Evolutionary conservation across 1,140 invertebrate genomes (phyloP), one percentile per base, ranked within the genome.

Genomic region (Chironomus tepperi): DNA sequence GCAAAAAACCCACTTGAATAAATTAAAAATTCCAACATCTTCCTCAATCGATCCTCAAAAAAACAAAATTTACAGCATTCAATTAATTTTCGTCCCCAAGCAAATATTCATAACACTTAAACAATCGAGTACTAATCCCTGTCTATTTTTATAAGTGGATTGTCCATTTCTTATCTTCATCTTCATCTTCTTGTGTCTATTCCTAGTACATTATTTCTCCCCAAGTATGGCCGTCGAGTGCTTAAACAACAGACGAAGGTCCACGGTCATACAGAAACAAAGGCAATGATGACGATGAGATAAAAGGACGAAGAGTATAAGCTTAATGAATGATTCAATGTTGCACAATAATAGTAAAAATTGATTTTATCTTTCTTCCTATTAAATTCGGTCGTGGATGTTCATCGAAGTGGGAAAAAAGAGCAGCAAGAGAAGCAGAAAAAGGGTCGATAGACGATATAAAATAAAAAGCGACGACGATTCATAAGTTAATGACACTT

Each of bases 341-440:
- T 70, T 70, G 65, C 65, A 70, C 65, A 70, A 12, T 21, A 21
- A 70, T 70, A 70, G 65, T 70, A 19, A 70, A 70, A 70, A 70
- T 70, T 70, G 65, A 70, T 70, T 70, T 21, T 70, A 21, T 21
- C 65, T 70, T 70, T 9, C 19, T 70, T 19, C 12, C n/a, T 57
- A n/a, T 5, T 57, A n/a, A 15, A n/a, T n/a, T 57, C 47, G n/a
- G n/a, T 15, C 12, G 47, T 57, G 12, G 12, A n/a, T 57, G 47
- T n/a, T 57, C 47, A 57, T 57, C 47, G 47, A 57, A n/a, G 47
- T 12, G 12, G 12, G 24, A 15, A n/a, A n/a, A n/a, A 57, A 57
- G 47, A n/a, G 43, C 15, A 15, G 7, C 2, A 47, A 10, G 7
- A 47, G 43, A 47, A 34, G 5, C 2, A 34, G 24, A 34, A 34